phyloP scores from a whole-genome alignment of 2,113 vertebrate genomes.

The Sander vitreus region DNA sequence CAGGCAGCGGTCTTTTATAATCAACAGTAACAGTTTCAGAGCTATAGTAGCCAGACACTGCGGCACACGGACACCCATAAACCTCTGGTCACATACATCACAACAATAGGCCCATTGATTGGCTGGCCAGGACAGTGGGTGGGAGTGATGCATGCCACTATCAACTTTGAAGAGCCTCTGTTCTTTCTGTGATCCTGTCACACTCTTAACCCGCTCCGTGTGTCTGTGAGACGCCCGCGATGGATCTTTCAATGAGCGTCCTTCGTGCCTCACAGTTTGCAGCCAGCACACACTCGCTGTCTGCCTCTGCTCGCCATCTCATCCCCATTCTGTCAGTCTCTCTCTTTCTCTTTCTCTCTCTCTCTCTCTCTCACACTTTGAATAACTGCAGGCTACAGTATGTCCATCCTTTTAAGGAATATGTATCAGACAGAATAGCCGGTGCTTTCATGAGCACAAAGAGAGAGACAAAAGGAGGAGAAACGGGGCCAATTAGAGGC shows the following conservation, averaged over 20 bases:
- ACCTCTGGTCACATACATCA: constrained; percentile 56
- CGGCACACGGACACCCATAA: constrained; percentile 68
- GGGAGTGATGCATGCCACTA: constrained; percentile 69
- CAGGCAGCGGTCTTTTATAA: constrained; percentile 68
- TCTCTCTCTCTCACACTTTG: constrained; percentile 28
- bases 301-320: constrained; percentile 61
- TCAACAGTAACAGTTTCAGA: constrained; percentile 70
- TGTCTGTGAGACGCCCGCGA: constrained; percentile 59
- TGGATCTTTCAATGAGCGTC: constrained; percentile 66
- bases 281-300: constrained; percentile 54
- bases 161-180: constrained; percentile 64
- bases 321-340: constrained; percentile 74
- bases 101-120: constrained; percentile 71
- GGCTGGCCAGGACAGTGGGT: constrained; percentile 55
- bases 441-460: constrained; percentile 69
- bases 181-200: constrained; percentile 39
- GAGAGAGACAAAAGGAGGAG: constrained; percentile 68
- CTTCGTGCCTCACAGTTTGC: constrained; percentile 70
- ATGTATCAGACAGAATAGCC: constrained; percentile 59
- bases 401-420: constrained; percentile 63
- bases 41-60: constrained; percentile 67
- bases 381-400: constrained; percentile 59
- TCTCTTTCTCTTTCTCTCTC: constrained; percentile 12
- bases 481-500: constrained; percentile 81
- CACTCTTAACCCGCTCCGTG: constrained; percentile 32